phyloP scores from a whole-genome alignment of 1,140 invertebrate species.

The Mizuhopecten yessoensis region DNA sequence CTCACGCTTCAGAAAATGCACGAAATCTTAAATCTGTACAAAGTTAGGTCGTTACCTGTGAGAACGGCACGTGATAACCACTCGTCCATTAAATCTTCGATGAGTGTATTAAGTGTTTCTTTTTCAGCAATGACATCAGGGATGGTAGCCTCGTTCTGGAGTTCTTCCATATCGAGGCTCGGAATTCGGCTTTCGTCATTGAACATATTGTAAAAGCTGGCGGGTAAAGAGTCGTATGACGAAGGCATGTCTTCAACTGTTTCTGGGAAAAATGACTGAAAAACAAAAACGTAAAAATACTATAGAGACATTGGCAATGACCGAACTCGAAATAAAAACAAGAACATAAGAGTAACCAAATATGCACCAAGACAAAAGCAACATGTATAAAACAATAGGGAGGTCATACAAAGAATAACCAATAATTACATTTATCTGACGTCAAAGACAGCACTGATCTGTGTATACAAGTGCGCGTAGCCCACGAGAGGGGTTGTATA shows the following conservation, averaged over 20 bases:
- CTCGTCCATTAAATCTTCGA: neutral
- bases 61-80: neutral
- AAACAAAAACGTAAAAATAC: neutral
- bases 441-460: too few species aligned
- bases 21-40: too few species aligned
- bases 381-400: too few species aligned
- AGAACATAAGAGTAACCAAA: too few species aligned
- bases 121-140: neutral
- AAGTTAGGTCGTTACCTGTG: neutral
- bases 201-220: slow-evolving; percentile 15
- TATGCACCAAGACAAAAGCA: too few species aligned
- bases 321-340: too few species aligned
- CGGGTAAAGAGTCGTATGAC: neutral
- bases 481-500: too few species aligned
- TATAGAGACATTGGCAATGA: too few species aligned
- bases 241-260: neutral
- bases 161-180: neutral
- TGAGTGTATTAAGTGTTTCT: neutral
- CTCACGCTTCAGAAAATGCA: too few species aligned
- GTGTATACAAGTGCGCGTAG: too few species aligned
- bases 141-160: neutral
- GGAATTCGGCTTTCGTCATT: slow-evolving; percentile 1
- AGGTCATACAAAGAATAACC: too few species aligned
- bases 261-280: neutral
- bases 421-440: too few species aligned